phyloP scores from a whole-genome alignment of 2,888 invertebrate species.

The Sinhomidia bicolor region DNA sequence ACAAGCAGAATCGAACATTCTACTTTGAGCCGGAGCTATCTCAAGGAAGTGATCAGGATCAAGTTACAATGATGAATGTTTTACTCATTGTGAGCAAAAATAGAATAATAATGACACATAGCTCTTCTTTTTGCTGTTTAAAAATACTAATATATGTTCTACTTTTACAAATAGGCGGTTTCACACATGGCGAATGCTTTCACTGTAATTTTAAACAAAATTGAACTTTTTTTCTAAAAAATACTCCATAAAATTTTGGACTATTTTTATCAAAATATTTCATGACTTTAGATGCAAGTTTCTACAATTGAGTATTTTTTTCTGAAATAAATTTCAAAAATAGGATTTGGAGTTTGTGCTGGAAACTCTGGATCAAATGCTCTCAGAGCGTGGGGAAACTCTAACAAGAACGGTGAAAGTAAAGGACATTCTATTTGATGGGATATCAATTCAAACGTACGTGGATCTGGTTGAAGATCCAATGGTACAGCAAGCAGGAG shows the following conservation, averaged over 20 bases:
- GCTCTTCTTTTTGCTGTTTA: too few relatives aligned
- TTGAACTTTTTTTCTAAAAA: too few relatives aligned
- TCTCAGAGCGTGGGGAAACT: conserved; percentile 66
- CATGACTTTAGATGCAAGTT: too few relatives aligned
- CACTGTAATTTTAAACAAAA: too few relatives aligned
- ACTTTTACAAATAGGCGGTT: conserved; percentile 45
- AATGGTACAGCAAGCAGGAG: conserved; percentile 67
- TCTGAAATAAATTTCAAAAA: too few relatives aligned
- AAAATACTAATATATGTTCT: too few relatives aligned
- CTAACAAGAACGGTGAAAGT: conserved; percentile 69
- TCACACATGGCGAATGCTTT: conserved; percentile 66
- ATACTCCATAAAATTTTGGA: too few relatives aligned
- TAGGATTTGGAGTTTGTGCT: conserved; percentile 71
- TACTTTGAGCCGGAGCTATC: conserved; percentile 71
- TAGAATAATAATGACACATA: too few relatives aligned
- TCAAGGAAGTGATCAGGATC: conserved; percentile 66
- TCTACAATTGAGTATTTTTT: too few relatives aligned
- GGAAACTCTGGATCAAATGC: conserved; percentile 70
- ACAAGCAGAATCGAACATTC: conserved; percentile 70
- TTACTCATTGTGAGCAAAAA: conserved; percentile 63
- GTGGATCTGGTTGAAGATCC: conserved; percentile 73
- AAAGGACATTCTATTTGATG: conserved; percentile 74
- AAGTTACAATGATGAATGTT: conserved; percentile 73
- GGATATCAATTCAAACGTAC: conserved; percentile 71
- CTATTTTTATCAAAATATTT: too few relatives aligned